A percentile compares a stretch with the other conserved stretches of the same genome.
These are phyloP conservation scores for Gopherus evgoodei DNA, from an alignment of 2,113 vertebrate genomes.

Conservation along the genomic window DNA sequence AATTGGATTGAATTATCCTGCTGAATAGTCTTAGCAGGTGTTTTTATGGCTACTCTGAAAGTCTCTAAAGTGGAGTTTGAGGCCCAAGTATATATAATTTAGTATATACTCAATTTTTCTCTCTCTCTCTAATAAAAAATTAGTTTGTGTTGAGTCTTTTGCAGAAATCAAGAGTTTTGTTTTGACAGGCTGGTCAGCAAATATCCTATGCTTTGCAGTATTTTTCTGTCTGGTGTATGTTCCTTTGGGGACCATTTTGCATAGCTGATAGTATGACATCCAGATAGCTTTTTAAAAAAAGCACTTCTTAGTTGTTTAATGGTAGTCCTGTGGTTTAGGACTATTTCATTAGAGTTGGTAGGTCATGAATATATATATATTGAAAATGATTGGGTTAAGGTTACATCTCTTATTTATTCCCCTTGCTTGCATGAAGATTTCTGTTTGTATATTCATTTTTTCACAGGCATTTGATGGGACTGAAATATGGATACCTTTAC, in stretches of 20 bases:
- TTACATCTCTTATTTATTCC: rapidly evolving
- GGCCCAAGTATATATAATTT: not conserved
- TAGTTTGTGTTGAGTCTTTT: not conserved
- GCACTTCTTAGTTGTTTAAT: not conserved
- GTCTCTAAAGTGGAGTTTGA: not conserved
- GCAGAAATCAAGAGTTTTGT: not conserved
- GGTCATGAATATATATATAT: rapidly evolving
- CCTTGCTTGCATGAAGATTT: not conserved
- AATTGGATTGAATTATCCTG: not conserved
- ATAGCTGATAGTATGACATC: not conserved
- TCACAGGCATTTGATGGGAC: rapidly evolving
- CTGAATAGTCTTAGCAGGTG: not conserved
- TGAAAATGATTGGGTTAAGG: rapidly evolving
- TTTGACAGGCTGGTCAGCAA: rapidly evolving
- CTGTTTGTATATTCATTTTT: not conserved
- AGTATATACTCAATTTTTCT: rapidly evolving
- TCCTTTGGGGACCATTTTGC: not conserved
- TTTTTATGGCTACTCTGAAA: not conserved
- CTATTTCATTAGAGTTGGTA: not conserved
- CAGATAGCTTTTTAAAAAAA: not conserved
- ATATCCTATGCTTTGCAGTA: not conserved
- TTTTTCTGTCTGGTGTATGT: not conserved
- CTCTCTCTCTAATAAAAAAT: not conserved
- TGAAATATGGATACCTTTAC: not conserved
- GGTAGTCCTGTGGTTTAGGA: not conserved